Conservation (phyloP, 2,888 invertebrate genomes). For the Agriopis marginaria region DNA sequence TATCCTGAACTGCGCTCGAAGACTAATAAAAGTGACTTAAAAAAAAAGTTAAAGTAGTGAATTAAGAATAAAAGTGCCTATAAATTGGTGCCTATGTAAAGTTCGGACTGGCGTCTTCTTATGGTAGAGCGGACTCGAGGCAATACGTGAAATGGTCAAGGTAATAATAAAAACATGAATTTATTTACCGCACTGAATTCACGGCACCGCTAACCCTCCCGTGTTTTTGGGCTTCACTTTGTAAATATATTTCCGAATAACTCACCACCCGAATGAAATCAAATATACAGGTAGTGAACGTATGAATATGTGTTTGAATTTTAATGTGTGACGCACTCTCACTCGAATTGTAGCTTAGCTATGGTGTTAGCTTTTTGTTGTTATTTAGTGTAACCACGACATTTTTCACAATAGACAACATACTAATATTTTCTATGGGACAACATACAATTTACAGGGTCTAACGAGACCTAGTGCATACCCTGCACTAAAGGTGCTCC, state of each 20-base stretch:
- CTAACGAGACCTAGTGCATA: too few species aligned
- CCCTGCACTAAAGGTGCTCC: too few species aligned
- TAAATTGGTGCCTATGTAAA: slow-evolving; percentile 58
- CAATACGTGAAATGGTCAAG: slow-evolving; percentile 85
- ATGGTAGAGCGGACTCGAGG: slow-evolving; percentile 68
- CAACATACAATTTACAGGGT: too few species aligned
- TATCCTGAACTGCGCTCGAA: slow-evolving; percentile 79
- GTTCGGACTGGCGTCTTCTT: slow-evolving; percentile 59
- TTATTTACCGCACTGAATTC: slow-evolving; percentile 76
- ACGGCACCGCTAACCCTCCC: slow-evolving; percentile 79
- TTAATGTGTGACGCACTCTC: slow-evolving; percentile 61
- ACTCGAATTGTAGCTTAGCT: slow-evolving; percentile 45
- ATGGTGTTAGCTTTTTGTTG: slow-evolving; percentile 26
- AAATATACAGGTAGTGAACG: slow-evolving; percentile 58
- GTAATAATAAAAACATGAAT: slow-evolving; percentile 79
- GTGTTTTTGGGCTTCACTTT: slow-evolving; percentile 77
- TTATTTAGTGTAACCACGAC: slow-evolving; percentile 12
- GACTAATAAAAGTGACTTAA: slow-evolving; percentile 71
- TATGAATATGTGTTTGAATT: slow-evolving; percentile 65
- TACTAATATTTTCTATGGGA: too few species aligned
- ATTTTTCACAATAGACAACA: not conserved
- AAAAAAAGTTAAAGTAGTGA: slow-evolving; percentile 60
- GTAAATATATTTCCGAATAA: slow-evolving; percentile 80
- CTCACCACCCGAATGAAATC: slow-evolving; percentile 63
- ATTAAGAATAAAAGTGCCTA: slow-evolving; percentile 65